Evolutionary conservation across 2,113 vertebrate species (phyloP).

Genomic region (Ahaetulla prasina): DNA sequence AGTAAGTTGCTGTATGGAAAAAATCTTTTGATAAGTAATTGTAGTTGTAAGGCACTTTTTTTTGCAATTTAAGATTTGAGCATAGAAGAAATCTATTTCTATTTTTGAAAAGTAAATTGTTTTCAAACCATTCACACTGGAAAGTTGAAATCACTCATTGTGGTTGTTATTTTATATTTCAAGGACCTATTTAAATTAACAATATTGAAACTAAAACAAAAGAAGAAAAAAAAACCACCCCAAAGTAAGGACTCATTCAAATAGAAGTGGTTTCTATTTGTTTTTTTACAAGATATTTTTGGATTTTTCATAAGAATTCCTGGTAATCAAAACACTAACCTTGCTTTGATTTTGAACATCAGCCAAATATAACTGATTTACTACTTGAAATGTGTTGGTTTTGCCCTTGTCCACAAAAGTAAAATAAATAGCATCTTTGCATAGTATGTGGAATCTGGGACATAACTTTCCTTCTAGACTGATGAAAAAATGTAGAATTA

Average conservation of each 20-base stretch:
- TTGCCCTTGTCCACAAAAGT: not conserved
- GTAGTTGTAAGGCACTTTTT: not conserved
- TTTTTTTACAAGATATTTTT: not conserved
- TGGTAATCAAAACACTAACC: not conserved
- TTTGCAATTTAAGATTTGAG: rapidly evolving
- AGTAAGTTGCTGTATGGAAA: not conserved
- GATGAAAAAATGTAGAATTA: not conserved
- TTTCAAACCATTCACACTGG: rapidly evolving
- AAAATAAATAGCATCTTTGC: not conserved
- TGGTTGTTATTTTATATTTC: not conserved
- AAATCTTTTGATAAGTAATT: not conserved
- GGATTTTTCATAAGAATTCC: not conserved
- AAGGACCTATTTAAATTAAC: not conserved
- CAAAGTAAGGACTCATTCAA: not conserved
- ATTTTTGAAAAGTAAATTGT: not conserved
- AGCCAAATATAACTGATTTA: not conserved
- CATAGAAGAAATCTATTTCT: not conserved
- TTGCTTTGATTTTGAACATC: not conserved
- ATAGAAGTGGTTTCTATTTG: not conserved
- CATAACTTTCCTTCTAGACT: not conserved
- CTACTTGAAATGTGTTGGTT: not conserved
- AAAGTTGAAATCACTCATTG: rapidly evolving
- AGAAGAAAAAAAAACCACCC: too few species aligned
- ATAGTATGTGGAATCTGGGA: not conserved
- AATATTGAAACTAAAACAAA: not conserved